Evolutionary conservation across 1,140 invertebrate genomes (phyloP).

Genomic region (Wasmannia auropunctata): DNA sequence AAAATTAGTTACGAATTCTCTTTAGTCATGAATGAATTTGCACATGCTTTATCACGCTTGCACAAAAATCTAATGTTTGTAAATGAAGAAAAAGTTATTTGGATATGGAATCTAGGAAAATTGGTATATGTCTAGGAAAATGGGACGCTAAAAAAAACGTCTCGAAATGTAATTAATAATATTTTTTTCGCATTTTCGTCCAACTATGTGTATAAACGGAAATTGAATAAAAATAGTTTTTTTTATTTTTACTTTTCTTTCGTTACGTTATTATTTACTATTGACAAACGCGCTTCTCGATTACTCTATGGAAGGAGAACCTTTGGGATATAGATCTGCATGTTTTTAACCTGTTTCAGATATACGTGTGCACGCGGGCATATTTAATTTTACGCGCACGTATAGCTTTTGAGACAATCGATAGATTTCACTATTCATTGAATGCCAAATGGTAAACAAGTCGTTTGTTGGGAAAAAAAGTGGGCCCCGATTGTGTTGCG

Average conservation of each 20-base stretch:
- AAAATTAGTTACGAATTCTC: not conserved
- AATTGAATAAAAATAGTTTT: not conserved
- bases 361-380: not conserved
- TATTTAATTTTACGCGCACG: constrained; percentile 3
- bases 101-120: not conserved
- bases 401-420: not conserved
- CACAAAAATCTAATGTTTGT: not conserved
- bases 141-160: not conserved
- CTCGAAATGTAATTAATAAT: not conserved
- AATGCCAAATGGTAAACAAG: not conserved
- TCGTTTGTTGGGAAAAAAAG: constrained; percentile 7
- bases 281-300: not conserved
- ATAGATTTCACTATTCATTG: constrained; percentile 15
- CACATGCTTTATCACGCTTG: not conserved
- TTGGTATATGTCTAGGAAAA: not conserved
- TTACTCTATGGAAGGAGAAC: not conserved
- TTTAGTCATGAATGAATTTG: not conserved
- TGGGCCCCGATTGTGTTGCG: not conserved
- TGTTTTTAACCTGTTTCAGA: not conserved
- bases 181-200: not conserved
- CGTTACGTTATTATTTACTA: not conserved
- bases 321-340: not conserved
- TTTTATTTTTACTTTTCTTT: not conserved
- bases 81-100: not conserved
- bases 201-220: not conserved